Evolutionary conservation across 2,888 invertebrate species (phyloP), one percentile per base, ranked within the genome.

Genomic region (Drosophila lutescens): DNA sequence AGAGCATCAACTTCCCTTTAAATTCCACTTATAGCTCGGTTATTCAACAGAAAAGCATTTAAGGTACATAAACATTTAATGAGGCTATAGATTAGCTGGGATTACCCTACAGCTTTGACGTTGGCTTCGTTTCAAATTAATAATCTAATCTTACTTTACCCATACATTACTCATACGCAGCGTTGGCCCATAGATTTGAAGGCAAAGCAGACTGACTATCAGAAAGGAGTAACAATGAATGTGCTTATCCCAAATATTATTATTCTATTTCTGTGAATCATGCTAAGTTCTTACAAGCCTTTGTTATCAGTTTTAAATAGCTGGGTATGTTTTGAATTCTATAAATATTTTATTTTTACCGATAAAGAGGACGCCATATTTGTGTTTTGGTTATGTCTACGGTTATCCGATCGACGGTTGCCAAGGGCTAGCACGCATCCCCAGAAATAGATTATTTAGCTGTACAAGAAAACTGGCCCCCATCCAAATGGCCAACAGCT

Each of bases 401-500:
- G 53, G 46, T 15, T n/a, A 47, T 66, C n/a, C 67, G 34, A 40
- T 53, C 53, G 13, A 4, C 26, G n/a, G 65, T 66, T 66, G 67
- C 46, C 67, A 67, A 46, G 43, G 32, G 32, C 47, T 59, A 61
- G 51, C 9, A 34, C 40, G 36, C 59, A 49, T 38, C 40, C 34
- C 32, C 12, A 34, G 26, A 41, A 63, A 50, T 56, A 61, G 73
- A 44, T 15, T 6, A 23, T 47, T 30, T 26, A 6, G 30, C 30
- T 30, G 8, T 15, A 12, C 53, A 32, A 67, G 69, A 36, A 43
- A 62, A 50, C 78, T 81, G 87, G 81, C 77, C 40, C 26, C 15
- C 40, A 34, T 63, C 80, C 86, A 80, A 81, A 66, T 40, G 50
- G 58, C 59, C 56, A 76, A 63, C 80, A 74, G 72, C 86, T 72